Base-by-base conservation (phyloP, 2,888 invertebrate species). In the Melipona bicolor region DNA sequence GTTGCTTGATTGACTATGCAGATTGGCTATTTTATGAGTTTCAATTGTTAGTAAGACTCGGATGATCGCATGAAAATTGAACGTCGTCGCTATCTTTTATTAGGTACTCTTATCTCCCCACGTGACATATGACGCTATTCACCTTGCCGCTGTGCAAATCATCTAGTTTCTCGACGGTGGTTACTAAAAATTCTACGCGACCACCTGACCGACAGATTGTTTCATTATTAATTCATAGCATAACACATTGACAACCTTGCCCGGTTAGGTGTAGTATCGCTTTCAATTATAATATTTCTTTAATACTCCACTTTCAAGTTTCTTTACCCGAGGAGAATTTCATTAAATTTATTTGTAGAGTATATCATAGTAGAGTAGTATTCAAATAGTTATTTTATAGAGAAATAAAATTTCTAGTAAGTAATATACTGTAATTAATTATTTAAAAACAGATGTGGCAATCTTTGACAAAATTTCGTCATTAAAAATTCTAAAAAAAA, bases 61-160 rank as follows among this genome's bases (percentile, higher is more conserved):
- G 4, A n/a, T 19, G 50, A 54, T 62, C 24, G 11, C 11, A 11
- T 27, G 52, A 27, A 49, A 68, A 61, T 62, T 54, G 27, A 32
- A 52, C 43, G 17, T 59, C 65, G 49, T 13, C 56, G 24, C 59
- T 80, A 75, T 80, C 80, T 67, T 49, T 78, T 43, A 70, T 81
- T 59, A 71, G 56, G 77, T 59, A 64, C 36, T 27, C 73, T 69
- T 83, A 81, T 83, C 83, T 56, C 36, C n/a, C 32, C 32, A 54
- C 65, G 70, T 49, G 80, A 54, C 80, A 81, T 71, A 75, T 76
- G 76, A 64, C 61, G 36, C 24, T 71, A 43, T 75, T 77, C 77
- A 84, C 80, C 80, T 71, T 69, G 77, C 81, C 70, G 15, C 72
- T 79, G 65, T 69, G 74, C 70, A 56, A 74, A 62, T 62, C n/a